Conservation (phyloP, 2,113 vertebrate species). For the Anthoscopus minutus region DNA sequence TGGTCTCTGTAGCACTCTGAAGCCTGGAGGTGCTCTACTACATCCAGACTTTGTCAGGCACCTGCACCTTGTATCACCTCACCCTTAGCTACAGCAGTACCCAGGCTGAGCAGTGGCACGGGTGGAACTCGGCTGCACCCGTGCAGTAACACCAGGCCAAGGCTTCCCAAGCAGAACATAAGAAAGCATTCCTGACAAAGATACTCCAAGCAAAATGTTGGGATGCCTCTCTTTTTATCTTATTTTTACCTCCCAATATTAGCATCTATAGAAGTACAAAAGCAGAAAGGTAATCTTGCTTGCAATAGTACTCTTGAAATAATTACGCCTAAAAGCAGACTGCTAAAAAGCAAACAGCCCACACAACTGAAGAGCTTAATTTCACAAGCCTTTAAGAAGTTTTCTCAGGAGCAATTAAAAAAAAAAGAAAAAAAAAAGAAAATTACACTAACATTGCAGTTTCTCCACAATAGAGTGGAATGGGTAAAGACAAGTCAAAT, state of each 20-base stretch:
- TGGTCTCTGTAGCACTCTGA: neutral
- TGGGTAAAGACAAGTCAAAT: neutral
- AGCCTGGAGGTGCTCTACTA: neutral
- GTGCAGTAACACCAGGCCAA: neutral
- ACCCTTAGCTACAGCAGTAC: accelerated
- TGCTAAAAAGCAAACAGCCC: neutral
- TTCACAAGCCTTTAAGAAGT: neutral
- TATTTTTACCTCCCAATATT: neutral
- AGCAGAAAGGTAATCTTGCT: neutral
- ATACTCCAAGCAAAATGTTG: neutral
- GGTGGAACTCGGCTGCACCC: neutral
- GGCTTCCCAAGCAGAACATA: neutral
- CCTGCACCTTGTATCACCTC: neutral
- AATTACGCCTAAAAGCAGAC: neutral
- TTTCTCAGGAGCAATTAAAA: neutral
- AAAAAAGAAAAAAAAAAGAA: neutral
- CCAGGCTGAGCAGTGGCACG: neutral
- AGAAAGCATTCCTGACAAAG: neutral
- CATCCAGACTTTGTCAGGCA: neutral
- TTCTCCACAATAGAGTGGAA: neutral
- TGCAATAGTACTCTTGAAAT: neutral
- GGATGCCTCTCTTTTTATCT: neutral
- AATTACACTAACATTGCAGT: neutral
- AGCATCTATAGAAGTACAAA: neutral
- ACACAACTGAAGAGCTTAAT: neutral